These are phyloP conservation scores for Hetaerina titia DNA, from an alignment of 2,888 invertebrate genomes.

Conservation along the genomic window DNA sequence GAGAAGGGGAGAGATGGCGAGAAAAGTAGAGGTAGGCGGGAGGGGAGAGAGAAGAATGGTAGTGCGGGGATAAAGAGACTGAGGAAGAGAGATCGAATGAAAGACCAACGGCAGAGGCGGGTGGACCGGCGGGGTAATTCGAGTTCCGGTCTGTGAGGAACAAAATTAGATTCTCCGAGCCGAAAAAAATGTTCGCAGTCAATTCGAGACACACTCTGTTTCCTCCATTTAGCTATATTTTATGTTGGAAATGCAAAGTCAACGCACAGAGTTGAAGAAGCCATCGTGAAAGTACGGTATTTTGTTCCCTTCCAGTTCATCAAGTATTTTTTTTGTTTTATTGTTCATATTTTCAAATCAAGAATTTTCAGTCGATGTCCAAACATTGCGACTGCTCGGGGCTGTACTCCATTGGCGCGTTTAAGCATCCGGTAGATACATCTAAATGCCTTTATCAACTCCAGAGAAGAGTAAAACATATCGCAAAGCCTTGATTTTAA, in stretches of 20 bases:
- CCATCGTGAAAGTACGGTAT: not conserved
- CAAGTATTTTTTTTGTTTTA: not conserved
- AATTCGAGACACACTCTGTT: not conserved
- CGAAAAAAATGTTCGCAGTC: conserved; percentile 35
- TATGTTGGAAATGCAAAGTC: not conserved
- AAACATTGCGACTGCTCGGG: not conserved
- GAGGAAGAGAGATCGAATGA: conserved; percentile 11
- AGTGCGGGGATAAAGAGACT: conserved; percentile 18
- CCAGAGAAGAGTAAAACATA: no score
- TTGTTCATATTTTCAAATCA: not conserved
- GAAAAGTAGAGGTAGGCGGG: not conserved
- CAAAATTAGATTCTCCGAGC: conserved; percentile 21
- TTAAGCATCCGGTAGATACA: not conserved
- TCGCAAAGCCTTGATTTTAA: no score
- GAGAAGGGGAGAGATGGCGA: not conserved
- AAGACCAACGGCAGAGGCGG: not conserved
- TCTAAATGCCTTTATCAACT: no score
- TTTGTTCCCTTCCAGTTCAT: not conserved
- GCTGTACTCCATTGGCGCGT: not conserved
- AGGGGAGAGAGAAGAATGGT: not conserved
- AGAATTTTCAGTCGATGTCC: not conserved
- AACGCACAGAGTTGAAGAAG: not conserved
- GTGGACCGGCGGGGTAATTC: conserved; percentile 26
- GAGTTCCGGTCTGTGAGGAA: conserved; percentile 33
- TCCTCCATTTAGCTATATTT: not conserved